Percentiles rank a stretch among this genome's conserved stretches.
phyloP scores from a whole-genome alignment of 1,140 invertebrate genomes.

The Riptortus pedestris region DNA sequence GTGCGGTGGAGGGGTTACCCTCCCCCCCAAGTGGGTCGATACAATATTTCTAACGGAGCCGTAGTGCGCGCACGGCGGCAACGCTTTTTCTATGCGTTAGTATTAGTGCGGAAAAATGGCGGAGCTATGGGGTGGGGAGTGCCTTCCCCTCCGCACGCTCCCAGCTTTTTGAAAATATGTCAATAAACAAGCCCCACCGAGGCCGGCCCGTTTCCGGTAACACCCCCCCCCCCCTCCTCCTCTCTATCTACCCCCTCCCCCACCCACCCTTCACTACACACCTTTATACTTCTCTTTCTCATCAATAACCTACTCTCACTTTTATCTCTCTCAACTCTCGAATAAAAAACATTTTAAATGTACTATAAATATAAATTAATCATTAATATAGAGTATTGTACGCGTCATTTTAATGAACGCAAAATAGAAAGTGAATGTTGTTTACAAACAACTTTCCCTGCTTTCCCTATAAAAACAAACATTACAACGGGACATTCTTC shows the following conservation, averaged over 20 bases:
- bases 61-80: conserved; percentile 21
- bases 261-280: background rate
- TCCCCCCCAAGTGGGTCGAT: too few relatives aligned
- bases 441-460: too few relatives aligned
- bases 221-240: background rate
- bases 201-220: conserved; percentile 5
- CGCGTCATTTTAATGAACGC: too few relatives aligned
- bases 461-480: too few relatives aligned
- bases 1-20: background rate
- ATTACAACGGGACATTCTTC: too few relatives aligned
- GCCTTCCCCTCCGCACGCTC: conserved; percentile 8
- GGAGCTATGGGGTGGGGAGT: conserved; percentile 10
- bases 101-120: conserved; percentile 28
- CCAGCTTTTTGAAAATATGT: conserved; percentile 27
- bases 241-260: background rate
- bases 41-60: conserved; percentile 26
- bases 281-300: conserved; percentile 11
- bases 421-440: too few relatives aligned
- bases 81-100: conserved; percentile 27
- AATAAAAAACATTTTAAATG: too few relatives aligned
- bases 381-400: too few relatives aligned
- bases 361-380: too few relatives aligned
- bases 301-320: background rate
- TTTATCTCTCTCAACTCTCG: background rate
- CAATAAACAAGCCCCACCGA: conserved; percentile 23